Evolutionary conservation across 2,797 vertebrate species (phyloP).

Genomic region (Triplophysa yarkandensis): DNA sequence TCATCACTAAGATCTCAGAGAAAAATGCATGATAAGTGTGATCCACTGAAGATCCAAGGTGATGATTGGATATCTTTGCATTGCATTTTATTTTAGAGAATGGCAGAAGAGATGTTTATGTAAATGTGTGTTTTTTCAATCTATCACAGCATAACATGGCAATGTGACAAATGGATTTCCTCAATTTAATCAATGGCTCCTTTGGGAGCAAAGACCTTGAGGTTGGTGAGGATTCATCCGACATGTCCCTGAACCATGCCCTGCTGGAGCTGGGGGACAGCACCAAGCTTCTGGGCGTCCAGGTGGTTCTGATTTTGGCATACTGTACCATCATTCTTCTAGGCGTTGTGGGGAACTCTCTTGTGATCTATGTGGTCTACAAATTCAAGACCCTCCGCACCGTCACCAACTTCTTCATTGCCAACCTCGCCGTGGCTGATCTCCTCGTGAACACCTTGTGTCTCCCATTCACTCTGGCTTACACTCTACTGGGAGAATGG

Average conservation of each 20-base stretch:
- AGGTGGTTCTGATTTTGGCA: conserved; percentile 88
- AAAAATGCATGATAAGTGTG: conserved; percentile 7
- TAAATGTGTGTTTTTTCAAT: not conserved
- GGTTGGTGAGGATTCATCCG: conserved; percentile 25
- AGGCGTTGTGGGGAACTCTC: conserved; percentile 90
- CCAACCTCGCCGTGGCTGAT: conserved; percentile 91
- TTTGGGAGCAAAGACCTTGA: conserved; percentile 27
- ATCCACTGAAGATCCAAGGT: not conserved
- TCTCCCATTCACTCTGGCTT: conserved; percentile 91
- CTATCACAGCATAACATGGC: conserved; percentile 19
- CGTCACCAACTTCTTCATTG: conserved; percentile 95
- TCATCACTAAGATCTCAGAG: not conserved
- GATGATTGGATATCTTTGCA: not conserved
- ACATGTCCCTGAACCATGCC: conserved; percentile 38
- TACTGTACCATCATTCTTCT: conserved; percentile 92
- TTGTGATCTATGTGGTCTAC: conserved; percentile 91
- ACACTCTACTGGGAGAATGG: conserved; percentile 90
- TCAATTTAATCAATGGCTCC: conserved; percentile 60
- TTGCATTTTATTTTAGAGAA: not conserved
- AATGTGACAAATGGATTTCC: conserved; percentile 69
- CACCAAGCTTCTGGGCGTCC: conserved; percentile 85
- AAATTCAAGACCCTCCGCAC: conserved; percentile 93
- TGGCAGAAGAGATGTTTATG: too few relatives aligned
- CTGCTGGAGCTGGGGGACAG: conserved; percentile 75
- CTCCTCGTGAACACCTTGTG: conserved; percentile 91